A percentile compares a stretch with the other conserved stretches of the same genome.
phyloP scores from a whole-genome alignment of 35 echinoderm and acorn worm genomes.

The Amphiura filiformis region DNA sequence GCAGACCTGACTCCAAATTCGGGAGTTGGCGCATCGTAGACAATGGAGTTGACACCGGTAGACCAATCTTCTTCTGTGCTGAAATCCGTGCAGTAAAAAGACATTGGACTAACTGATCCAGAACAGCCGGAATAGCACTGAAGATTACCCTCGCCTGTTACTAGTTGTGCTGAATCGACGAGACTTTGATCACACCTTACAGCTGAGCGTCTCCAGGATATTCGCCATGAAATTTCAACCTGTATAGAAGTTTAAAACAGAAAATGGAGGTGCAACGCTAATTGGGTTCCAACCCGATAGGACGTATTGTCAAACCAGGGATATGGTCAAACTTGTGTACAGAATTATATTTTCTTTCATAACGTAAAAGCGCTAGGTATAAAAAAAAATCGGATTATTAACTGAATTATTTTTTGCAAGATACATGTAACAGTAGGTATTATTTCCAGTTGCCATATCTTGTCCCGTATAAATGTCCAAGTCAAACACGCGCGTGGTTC shows the following conservation, averaged over 20 bases:
- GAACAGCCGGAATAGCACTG: not conserved
- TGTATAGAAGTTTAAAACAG: not conserved
- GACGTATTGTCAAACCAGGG: too few relatives aligned
- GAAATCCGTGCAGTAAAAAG: not conserved
- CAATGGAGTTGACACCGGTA: not conserved
- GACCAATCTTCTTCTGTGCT: not conserved
- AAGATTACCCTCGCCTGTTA: not conserved
- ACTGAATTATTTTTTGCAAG: too few relatives aligned
- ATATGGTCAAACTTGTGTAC: too few relatives aligned
- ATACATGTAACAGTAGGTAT: too few relatives aligned
- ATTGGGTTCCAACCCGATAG: too few relatives aligned
- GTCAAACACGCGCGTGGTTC: too few relatives aligned
- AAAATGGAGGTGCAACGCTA: too few relatives aligned
- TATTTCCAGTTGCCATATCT: too few relatives aligned
- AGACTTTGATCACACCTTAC: not conserved
- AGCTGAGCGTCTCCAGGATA: not conserved
- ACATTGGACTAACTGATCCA: not conserved
- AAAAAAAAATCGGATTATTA: too few relatives aligned
- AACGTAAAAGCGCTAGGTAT: too few relatives aligned
- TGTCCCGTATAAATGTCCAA: too few relatives aligned
- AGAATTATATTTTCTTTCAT: too few relatives aligned
- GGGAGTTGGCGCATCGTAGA: not conserved
- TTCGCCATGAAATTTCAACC: constrained; percentile 13
- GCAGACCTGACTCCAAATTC: not conserved
- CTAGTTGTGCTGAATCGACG: not conserved